These are phyloP conservation scores for Aphidius colemani DNA, from an alignment of 2,888 invertebrate genomes.

Conservation along the genomic window DNA sequence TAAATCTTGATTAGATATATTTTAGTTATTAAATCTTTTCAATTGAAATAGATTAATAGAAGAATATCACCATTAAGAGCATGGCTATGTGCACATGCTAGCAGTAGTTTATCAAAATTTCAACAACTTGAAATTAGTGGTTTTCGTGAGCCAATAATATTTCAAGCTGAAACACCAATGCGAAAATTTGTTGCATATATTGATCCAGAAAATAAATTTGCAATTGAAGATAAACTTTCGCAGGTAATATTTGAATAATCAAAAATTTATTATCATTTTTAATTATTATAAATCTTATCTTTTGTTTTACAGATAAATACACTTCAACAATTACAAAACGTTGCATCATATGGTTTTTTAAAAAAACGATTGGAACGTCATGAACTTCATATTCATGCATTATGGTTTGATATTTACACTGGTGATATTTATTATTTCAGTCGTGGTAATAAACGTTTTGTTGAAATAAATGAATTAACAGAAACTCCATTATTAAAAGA, in stretches of 20 bases:
- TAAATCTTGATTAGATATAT: too few relatives aligned
- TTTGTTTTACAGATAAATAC: constrained; percentile 74
- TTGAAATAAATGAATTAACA: constrained; percentile 83
- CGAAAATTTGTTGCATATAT: constrained; percentile 92
- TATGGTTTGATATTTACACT: constrained; percentile 98
- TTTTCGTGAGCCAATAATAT: constrained; percentile 75
- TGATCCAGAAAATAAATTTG: constrained; percentile 88
- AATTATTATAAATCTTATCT: constrained; percentile 24
- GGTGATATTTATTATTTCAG: constrained; percentile 96
- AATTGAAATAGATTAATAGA: constrained; percentile 67
- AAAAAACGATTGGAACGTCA: constrained; percentile 79
- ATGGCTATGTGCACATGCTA: constrained; percentile 89
- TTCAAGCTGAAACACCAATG: constrained; percentile 85
- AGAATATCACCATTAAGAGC: constrained; percentile 85
- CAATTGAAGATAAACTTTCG: constrained; percentile 88
- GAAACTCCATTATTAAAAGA: constrained; percentile 77
- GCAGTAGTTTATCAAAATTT: constrained; percentile 81
- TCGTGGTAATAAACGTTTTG: constrained; percentile 80
- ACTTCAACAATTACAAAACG: constrained; percentile 88
- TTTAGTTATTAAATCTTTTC: too few relatives aligned
- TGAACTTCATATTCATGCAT: constrained; percentile 86
- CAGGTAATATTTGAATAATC: constrained; percentile 68
- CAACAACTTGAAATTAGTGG: constrained; percentile 70
- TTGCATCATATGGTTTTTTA: constrained; percentile 90
- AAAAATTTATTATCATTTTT: constrained; percentile 11